Conservation (phyloP, 64 coral and sea anemone species). For the Montipora foliosa region DNA sequence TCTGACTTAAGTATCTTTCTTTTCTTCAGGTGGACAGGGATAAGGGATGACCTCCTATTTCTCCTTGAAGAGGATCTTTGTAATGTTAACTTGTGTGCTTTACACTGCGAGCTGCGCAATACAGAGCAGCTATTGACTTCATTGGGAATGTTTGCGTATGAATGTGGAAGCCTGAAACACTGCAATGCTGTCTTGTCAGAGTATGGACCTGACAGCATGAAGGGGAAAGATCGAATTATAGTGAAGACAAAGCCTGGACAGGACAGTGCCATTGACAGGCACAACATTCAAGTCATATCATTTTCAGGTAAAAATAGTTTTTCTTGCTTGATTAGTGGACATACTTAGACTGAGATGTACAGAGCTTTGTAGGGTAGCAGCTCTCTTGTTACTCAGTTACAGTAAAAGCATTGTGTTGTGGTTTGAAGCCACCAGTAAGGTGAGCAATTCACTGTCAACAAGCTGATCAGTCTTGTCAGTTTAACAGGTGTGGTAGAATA, state of each 20-base stretch:
- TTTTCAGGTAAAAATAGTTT: conserved; percentile 39
- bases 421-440: too few relatives aligned
- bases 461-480: too few relatives aligned
- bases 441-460: too few relatives aligned
- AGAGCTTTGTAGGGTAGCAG: too few relatives aligned
- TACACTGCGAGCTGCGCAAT: conserved; percentile 44
- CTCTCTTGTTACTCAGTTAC: too few relatives aligned
- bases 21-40: neutral
- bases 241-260: conserved; percentile 51
- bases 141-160: conserved; percentile 45
- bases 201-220: conserved; percentile 45
- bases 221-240: neutral
- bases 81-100: neutral
- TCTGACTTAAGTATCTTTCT: neutral
- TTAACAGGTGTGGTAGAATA: too few relatives aligned
- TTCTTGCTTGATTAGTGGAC: too few relatives aligned
- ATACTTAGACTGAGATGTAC: too few relatives aligned
- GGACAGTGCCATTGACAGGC: conserved; percentile 18
- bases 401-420: too few relatives aligned
- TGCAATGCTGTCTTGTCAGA: conserved; percentile 55
- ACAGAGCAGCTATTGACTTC: conserved; percentile 51
- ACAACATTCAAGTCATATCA: conserved; percentile 31
- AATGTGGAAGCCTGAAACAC: conserved; percentile 20
- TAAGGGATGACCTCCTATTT: conserved; percentile 20
- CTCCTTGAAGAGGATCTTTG: conserved; percentile 1